A percentile compares a stretch with the other conserved stretches of the same genome.
phyloP scores from a whole-genome alignment of 2,797 vertebrate species.

The Phataginus tricuspis region DNA sequence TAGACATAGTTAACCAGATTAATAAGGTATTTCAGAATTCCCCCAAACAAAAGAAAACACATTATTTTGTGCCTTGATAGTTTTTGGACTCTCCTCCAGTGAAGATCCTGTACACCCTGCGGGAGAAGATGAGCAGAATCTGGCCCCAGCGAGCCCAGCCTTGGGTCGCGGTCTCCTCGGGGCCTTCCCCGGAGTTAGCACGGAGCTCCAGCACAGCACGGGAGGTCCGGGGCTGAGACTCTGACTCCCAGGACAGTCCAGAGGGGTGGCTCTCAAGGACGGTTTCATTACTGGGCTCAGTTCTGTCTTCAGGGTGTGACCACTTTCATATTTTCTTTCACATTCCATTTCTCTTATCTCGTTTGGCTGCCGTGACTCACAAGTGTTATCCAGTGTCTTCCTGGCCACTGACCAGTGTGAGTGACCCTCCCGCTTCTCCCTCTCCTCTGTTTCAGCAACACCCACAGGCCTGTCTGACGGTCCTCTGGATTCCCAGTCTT shows the following conservation, averaged over 20 bases:
- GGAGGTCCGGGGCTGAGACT: accelerated
- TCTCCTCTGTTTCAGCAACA: not conserved
- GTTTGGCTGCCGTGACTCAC: not conserved
- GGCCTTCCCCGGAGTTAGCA: not conserved
- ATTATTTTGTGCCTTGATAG: not conserved
- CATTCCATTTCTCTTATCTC: not conserved
- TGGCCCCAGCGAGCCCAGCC: not conserved
- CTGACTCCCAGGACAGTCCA: not conserved
- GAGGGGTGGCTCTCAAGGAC: accelerated
- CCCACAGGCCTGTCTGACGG: too few relatives aligned
- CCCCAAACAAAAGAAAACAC: not conserved
- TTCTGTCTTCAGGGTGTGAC: not conserved
- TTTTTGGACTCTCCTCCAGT: not conserved
- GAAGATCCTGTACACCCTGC: accelerated
- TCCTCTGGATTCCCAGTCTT: not conserved
- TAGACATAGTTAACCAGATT: not conserved
- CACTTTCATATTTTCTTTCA: not conserved
- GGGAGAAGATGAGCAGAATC: not conserved
- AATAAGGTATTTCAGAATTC: not conserved
- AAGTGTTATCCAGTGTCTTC: not conserved
- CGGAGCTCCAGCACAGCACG: accelerated
- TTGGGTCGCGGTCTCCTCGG: not conserved
- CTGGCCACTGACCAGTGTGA: accelerated
- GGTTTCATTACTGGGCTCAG: not conserved
- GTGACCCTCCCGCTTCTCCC: not conserved